Evolutionary conservation across 1,140 invertebrate species (phyloP).

Genomic region (Panagrolaimus sp.): DNA sequence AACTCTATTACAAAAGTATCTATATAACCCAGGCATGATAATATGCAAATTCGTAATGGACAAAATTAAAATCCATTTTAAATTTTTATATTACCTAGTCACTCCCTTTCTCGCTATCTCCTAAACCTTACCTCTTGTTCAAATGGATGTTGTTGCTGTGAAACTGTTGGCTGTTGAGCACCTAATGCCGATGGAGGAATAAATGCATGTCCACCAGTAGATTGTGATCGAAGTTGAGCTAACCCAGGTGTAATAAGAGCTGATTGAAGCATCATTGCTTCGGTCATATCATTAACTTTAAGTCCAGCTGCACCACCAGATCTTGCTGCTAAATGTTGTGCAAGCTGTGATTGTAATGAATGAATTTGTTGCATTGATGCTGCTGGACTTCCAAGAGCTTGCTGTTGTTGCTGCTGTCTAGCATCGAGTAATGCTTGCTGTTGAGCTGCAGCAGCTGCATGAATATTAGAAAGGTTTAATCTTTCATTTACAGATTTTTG

Average conservation of each 20-base stretch:
- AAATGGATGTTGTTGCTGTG: constrained; percentile 6
- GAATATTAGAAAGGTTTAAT: too few species aligned
- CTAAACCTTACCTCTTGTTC: constrained; percentile 1
- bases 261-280: constrained; percentile 4
- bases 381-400: background rate
- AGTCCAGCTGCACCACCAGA: background rate
- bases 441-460: background rate
- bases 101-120: background rate
- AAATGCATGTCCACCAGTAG: background rate
- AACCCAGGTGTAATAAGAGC: background rate
- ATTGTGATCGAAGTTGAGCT: background rate
- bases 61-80: too few species aligned
- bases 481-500: too few species aligned
- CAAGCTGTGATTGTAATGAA: background rate
- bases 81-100: too few species aligned
- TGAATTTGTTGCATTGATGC: background rate
- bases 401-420: background rate
- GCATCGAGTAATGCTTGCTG: background rate
- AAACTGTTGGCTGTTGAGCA: background rate
- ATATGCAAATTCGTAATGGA: too few species aligned
- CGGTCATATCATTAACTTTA: background rate
- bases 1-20: too few species aligned
- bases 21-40: too few species aligned
- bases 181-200: background rate
- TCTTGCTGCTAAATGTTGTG: background rate